phyloP scores from a whole-genome alignment of 92 coral and sea anemone species.

The Zoanthus gigantus region DNA sequence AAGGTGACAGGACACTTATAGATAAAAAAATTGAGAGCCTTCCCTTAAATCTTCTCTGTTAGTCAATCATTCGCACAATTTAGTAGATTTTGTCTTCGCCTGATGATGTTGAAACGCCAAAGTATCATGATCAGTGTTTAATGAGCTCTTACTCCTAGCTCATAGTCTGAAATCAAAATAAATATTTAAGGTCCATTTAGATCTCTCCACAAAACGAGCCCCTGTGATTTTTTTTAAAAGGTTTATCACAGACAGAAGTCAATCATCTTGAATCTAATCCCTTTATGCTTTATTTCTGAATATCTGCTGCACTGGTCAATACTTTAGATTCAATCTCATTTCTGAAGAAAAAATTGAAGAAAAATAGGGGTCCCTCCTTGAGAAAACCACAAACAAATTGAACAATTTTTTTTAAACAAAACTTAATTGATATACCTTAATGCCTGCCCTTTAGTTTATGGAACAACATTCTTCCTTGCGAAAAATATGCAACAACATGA shows the following conservation, averaged over 20 bases:
- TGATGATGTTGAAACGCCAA: slow-evolving; percentile 42
- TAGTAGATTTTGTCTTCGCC: slow-evolving; percentile 52
- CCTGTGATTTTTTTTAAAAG: background rate
- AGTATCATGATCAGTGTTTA: slow-evolving; percentile 32
- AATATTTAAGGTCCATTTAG: slow-evolving; percentile 43
- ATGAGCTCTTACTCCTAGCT: slow-evolving; percentile 32
- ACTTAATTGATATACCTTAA: slow-evolving; percentile 14
- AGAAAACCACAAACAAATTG: slow-evolving; percentile 33
- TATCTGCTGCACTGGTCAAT: slow-evolving; percentile 26
- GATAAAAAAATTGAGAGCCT: slow-evolving; percentile 37
- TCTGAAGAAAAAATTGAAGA: background rate
- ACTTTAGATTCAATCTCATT: slow-evolving; percentile 16
- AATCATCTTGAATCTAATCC: slow-evolving; percentile 20
- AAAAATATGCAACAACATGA: no score
- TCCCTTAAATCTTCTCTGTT: slow-evolving; percentile 32
- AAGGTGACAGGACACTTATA: slow-evolving; percentile 48
- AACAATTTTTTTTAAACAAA: slow-evolving; percentile 11
- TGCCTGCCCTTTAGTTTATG: background rate
- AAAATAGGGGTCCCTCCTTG: background rate
- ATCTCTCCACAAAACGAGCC: background rate
- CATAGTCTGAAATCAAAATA: slow-evolving; percentile 18
- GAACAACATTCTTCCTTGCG: background rate
- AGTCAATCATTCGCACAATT: slow-evolving; percentile 49
- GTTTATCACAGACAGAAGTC: slow-evolving; percentile 31
- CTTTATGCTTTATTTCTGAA: slow-evolving; percentile 23